A percentile compares a stretch with the other conserved stretches of the same genome.
Evolutionary conservation across 2,797 vertebrate genomes (phyloP).

Genomic region (Anguilla marmorata): DNA sequence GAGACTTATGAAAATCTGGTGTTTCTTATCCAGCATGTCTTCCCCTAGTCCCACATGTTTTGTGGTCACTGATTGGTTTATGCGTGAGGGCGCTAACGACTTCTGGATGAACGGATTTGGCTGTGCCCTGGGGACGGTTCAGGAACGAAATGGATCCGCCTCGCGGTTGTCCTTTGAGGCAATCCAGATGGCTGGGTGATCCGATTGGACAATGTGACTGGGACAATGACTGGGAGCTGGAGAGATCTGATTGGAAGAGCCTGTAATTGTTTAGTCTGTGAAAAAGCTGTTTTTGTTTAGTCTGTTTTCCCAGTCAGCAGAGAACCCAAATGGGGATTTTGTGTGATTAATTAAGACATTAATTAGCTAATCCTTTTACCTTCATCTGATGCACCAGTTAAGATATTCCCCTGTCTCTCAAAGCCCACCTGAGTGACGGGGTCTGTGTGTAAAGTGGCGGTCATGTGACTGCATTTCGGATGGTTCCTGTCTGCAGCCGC

Average conservation of each 20-base stretch:
- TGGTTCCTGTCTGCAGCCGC: background rate
- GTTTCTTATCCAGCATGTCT: background rate
- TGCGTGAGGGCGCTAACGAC: background rate
- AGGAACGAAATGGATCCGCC: background rate
- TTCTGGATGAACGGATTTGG: background rate
- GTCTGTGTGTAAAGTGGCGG: background rate
- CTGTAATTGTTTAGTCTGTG: background rate
- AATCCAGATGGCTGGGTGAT: background rate
- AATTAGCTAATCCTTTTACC: background rate
- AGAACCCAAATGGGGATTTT: background rate
- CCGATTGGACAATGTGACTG: background rate
- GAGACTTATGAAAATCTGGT: background rate
- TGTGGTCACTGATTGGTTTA: background rate
- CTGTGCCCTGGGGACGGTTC: background rate
- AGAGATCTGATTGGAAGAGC: background rate
- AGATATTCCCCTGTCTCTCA: slow-evolving; percentile 3
- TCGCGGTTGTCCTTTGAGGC: background rate
- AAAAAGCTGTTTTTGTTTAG: background rate
- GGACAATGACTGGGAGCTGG: background rate
- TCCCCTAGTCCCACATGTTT: background rate
- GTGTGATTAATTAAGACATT: background rate
- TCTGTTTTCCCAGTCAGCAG: background rate
- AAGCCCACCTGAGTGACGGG: background rate
- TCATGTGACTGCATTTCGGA: background rate
- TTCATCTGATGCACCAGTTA: background rate